These are phyloP conservation scores for Sebastes ruberrimus DNA, from an alignment of 2,797 vertebrate genomes.

Conservation along the genomic window DNA sequence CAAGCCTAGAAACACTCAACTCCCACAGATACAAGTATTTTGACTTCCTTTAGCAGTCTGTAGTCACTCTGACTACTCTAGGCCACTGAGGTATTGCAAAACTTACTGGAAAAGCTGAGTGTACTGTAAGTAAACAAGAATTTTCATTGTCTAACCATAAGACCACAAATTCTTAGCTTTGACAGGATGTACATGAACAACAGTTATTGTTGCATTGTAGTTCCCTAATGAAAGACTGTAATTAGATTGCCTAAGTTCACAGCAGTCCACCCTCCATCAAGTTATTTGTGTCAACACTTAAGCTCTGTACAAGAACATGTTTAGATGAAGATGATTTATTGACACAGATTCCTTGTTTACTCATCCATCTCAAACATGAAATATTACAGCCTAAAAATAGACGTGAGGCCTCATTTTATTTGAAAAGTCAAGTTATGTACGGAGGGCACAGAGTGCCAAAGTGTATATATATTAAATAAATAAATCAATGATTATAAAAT, in stretches of 20 bases:
- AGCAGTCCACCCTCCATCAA: not conserved
- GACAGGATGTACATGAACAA: not conserved
- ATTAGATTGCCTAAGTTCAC: not conserved
- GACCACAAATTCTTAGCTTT: not conserved
- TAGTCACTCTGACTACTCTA: not conserved
- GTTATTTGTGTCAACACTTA: not conserved
- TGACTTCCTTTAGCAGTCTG: not conserved
- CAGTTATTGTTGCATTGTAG: not conserved
- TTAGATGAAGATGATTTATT: not conserved
- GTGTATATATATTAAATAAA: not conserved
- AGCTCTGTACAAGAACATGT: not conserved
- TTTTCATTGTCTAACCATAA: not conserved
- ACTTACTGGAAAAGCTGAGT: not conserved
- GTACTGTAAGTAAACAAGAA: not conserved
- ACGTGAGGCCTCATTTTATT: not conserved
- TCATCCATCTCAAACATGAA: not conserved
- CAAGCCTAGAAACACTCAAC: not conserved
- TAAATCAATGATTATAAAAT: not conserved
- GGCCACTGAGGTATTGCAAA: not conserved
- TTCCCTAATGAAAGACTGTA: not conserved
- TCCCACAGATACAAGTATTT: not conserved
- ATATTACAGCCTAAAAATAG: not conserved
- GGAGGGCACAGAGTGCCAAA: not conserved
- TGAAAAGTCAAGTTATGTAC: not conserved
- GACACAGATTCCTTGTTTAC: fast-evolving